Evolutionary conservation across 2,888 invertebrate genomes (phyloP).

Genomic region (Hemaris fuciformis): DNA sequence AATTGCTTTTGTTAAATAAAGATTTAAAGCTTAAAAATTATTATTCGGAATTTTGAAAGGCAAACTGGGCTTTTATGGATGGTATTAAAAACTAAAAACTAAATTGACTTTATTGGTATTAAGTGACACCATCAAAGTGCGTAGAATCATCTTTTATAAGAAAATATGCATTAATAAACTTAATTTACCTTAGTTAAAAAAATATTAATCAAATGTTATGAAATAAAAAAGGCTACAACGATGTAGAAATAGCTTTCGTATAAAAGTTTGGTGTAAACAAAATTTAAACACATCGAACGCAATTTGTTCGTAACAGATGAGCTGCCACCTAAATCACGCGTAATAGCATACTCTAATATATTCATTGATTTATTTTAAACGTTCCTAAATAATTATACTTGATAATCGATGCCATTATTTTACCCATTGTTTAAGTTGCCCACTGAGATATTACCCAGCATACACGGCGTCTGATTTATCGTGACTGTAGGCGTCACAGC

Average conservation of each 20-base stretch:
- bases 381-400: constrained; percentile 73
- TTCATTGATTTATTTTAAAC: constrained; percentile 77
- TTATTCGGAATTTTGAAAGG: too few relatives aligned
- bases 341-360: constrained; percentile 73
- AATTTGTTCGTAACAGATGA: constrained; percentile 65
- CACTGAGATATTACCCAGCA: constrained; percentile 51
- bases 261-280: constrained; percentile 26
- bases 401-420: constrained; percentile 71
- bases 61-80: too few relatives aligned
- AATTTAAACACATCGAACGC: constrained; percentile 42
- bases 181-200: too few relatives aligned
- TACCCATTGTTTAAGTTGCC: constrained; percentile 73
- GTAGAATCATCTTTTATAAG: not conserved
- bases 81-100: too few relatives aligned
- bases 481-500: constrained; percentile 62
- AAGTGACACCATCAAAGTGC: not conserved
- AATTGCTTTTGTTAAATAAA: too few relatives aligned
- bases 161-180: not conserved
- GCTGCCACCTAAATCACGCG: constrained; percentile 72
- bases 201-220: constrained; percentile 20
- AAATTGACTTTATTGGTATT: not conserved
- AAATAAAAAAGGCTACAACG: not conserved
- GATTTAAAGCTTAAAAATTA: too few relatives aligned
- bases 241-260: not conserved
- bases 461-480: constrained; percentile 58